Evolutionary conservation across 2,888 invertebrate species (phyloP).

Genomic region (Aproaerema taeniolella): DNA sequence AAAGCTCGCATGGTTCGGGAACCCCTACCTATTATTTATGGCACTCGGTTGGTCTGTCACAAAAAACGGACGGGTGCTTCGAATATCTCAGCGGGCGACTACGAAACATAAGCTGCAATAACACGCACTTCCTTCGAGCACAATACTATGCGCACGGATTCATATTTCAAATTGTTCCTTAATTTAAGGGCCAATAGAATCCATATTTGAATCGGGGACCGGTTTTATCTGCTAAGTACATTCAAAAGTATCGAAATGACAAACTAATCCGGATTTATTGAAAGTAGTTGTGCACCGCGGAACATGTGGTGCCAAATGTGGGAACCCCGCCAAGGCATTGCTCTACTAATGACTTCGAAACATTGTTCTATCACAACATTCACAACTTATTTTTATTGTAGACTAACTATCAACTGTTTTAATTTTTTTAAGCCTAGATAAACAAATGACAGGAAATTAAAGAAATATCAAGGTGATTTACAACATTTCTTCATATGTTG

Average conservation of each 20-base stretch:
- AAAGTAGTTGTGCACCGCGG: conserved; percentile 62
- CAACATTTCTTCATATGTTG: conserved; percentile 7
- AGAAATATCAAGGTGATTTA: conserved; percentile 3
- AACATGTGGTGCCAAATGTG: conserved; percentile 68
- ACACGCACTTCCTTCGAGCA: conserved; percentile 71
- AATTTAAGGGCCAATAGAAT: too few species aligned
- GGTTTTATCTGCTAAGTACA: conserved; percentile 9
- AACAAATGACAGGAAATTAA: conserved; percentile 8
- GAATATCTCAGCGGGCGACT: conserved; percentile 74
- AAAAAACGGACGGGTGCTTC: conserved; percentile 74
- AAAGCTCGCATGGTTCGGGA: conserved; percentile 65
- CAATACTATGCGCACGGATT: conserved; percentile 45
- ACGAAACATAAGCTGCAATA: conserved; percentile 73
- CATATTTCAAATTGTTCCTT: conserved; percentile 29
- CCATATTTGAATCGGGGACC: too few species aligned
- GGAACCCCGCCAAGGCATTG: conserved; percentile 73
- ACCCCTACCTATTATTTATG: conserved; percentile 77
- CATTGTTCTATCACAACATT: conserved; percentile 48
- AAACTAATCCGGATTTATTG: conserved; percentile 70
- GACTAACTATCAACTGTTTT: neutral
- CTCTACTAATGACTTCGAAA: conserved; percentile 67
- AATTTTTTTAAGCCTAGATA: conserved; percentile 3
- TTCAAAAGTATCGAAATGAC: conserved; percentile 25
- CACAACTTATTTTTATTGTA: conserved; percentile 4
- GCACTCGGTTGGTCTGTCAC: conserved; percentile 75